Evolutionary conservation across 23 tunicate genomes (phyloP), one percentile per base, ranked within the genome.

Genomic region (Oikopleura albicans): DNA sequence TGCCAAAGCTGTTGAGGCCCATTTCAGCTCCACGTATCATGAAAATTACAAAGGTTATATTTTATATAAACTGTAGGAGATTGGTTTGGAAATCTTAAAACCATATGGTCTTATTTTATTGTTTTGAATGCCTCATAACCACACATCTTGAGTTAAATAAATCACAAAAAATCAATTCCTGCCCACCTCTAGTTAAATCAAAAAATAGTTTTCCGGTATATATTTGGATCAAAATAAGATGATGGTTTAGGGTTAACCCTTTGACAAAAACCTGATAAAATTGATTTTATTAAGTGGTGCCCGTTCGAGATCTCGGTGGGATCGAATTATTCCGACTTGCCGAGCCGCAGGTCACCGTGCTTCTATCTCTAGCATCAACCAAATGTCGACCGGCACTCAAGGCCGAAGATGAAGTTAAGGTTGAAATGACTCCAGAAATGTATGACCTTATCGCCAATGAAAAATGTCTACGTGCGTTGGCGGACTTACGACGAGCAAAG

Each of bases 311-410:
- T 34, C 37, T 71, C 4, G 79, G 79, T 16, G 79, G 79, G 2
- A 16, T 71, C 79, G 79, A 71, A 37, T 29, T 71, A 71, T 71
- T 71, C 79, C 27, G 79, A 71, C 2, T 71, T 34, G 79, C 79
- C 37, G 79, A 71, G 79, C 79, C 79, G 33, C 79, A 29, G 37
- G 79, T 71, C 2, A 71, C 79, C 4, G 35, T 71, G 2, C 37
- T 71, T 2, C 2, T 71, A 29, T 71, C 79, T 2, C 34, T 71
- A 29, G 79, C 79, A 4, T 71, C 79, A 29, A 16, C 79, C 37
- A 71, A 71, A 71, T 71, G 79, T 37, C 27, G 79, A 31, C 79
- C 79, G 79, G 4, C 79, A 16, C 33, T 71, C 4, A 71, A 71
- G 28, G 8, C 22, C 16, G 35, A 16, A 34, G 79, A 71, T 12